Base-by-base conservation (phyloP, 2,888 invertebrate genomes). In the Diachrysia chrysitis region DNA sequence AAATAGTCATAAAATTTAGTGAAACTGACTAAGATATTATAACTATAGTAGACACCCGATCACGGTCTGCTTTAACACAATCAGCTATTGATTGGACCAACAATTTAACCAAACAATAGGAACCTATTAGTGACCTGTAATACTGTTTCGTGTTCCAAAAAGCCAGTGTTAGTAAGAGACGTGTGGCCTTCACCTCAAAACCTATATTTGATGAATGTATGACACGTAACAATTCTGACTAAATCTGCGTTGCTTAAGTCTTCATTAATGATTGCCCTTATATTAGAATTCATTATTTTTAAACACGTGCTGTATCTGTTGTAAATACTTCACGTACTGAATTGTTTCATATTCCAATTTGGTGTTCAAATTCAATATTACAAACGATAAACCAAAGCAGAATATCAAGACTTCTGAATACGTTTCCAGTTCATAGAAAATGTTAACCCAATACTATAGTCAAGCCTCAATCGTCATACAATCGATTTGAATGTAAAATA, bases 131-230 rank as follows among this genome's bases (percentile, higher is more conserved):
- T 54, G 23, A 57, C 75, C 74, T 63, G 42, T 35, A 70, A 63
- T 60, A 70, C 21, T 56, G 60, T 65, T 67, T 63, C 63, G 69
- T 76, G 73, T 65, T 73, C 66, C 56, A 73, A 76, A 69, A 78
- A 65, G 58, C 25, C 58, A 78, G 69, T 69, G 77, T 72, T 71
- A 69, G 58, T 58, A 65, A 74, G 65, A 69, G 68, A 73, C 76
- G 76, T 73, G 64, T 82, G 88, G 83, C 92, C 92, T 92, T 93
- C 89, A 89, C 92, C 91, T 82, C 85, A 83, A 91, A 90, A 91
- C 92, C 89, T 85, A 90, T 92, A 89, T 92, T 85, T 78, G 81
- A 82, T 85, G 87, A 85, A 85, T 87, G 87, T 89, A 86, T 87
- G 84, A 88, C 88, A 87, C 87, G 85, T 85, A 87, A 81, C 83